phyloP scores from a whole-genome alignment of 2,113 vertebrate species.

The Aegotheles bennettii region DNA sequence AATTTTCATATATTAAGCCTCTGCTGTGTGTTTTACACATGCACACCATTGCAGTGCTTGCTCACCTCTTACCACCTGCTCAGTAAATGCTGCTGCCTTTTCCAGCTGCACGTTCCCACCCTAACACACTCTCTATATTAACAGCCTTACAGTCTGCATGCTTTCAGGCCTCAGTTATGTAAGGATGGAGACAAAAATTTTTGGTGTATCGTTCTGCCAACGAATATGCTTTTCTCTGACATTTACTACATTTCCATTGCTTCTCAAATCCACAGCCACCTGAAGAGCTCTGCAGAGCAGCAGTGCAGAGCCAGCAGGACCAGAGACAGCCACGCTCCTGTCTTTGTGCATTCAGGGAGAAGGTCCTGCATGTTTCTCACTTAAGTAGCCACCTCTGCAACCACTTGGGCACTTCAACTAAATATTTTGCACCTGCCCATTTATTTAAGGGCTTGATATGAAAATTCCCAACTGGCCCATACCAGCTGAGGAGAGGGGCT shows the following conservation, averaged over 20 bases:
- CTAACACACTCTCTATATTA: not conserved
- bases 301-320: not conserved
- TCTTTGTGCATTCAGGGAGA: not conserved
- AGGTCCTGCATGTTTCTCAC: not conserved
- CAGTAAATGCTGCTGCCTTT: not conserved
- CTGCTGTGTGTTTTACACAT: not conserved
- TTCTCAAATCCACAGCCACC: not conserved
- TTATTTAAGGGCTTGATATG: not conserved
- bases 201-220: accelerated
- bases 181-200: not conserved
- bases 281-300: not conserved
- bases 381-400: not conserved
- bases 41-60: not conserved
- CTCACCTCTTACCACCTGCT: not conserved
- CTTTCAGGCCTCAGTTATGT: not conserved
- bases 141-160: not conserved
- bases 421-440: not conserved
- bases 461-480: not conserved
- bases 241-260: not conserved
- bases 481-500: accelerated
- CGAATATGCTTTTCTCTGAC: not conserved
- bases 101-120: not conserved
- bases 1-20: not conserved
- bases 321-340: not conserved
- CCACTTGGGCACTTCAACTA: not conserved